A percentile compares a stretch with the other conserved stretches of the same genome.
Evolutionary conservation across 1,140 invertebrate species (phyloP).

Genomic region (Drosophila fuyamai): DNA sequence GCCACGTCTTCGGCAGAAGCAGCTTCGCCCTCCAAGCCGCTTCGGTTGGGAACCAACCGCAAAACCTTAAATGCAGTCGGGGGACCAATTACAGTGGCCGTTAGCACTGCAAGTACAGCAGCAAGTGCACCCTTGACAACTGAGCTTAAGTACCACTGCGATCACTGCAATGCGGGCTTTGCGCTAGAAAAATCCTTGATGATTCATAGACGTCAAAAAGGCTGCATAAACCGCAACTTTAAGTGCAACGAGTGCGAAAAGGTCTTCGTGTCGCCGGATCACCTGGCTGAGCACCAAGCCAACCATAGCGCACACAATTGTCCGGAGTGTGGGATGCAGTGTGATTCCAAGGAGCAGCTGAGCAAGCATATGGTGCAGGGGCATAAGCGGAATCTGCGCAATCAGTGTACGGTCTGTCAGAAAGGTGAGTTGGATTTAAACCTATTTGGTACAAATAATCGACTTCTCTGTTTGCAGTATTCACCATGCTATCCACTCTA

Average conservation of each 20-base stretch:
- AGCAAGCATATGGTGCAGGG: conserved; percentile 84
- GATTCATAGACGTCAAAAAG: conserved; percentile 62
- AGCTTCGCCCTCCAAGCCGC: conserved; percentile 2
- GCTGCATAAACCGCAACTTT: conserved; percentile 71
- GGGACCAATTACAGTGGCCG: background rate
- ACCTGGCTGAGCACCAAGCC: conserved; percentile 82
- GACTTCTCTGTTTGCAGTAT: conserved; percentile 59
- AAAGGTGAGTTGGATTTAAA: conserved; percentile 83
- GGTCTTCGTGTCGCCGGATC: conserved; percentile 85
- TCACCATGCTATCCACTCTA: conserved; percentile 86
- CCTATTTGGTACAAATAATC: background rate
- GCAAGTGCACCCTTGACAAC: background rate
- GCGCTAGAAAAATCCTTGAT: conserved; percentile 68
- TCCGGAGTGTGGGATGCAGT: conserved; percentile 77
- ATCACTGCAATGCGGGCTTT: conserved; percentile 77
- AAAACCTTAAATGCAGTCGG: conserved; percentile 2
- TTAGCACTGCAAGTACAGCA: background rate
- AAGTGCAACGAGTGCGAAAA: conserved; percentile 71
- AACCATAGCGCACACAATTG: conserved; percentile 66
- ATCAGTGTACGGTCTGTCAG: conserved; percentile 87
- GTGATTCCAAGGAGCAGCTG: conserved; percentile 81
- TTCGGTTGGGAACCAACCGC: conserved; percentile 1
- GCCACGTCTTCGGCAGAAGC: background rate
- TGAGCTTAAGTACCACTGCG: conserved; percentile 67
- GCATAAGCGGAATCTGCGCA: conserved; percentile 86